A percentile compares a stretch with the other conserved stretches of the same genome.
Evolutionary conservation across 2,797 vertebrate genomes (phyloP).

Genomic region (Rhynchonycteris naso): DNA sequence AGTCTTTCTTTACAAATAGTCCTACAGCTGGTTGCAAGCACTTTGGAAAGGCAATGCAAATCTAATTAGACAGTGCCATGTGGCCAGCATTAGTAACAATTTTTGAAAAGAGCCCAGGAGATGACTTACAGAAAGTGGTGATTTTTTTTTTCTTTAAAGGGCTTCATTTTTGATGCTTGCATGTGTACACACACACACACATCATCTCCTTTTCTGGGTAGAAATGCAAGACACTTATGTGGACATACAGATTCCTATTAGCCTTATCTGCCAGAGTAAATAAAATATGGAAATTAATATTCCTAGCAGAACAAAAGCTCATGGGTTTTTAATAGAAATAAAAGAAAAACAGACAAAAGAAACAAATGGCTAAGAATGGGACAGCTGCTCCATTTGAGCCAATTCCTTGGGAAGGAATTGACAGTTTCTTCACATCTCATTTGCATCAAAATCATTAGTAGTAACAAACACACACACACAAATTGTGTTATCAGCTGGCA

Average conservation of each 20-base stretch:
- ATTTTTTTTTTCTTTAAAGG: background rate
- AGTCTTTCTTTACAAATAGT: slow-evolving; percentile 67
- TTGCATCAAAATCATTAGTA: slow-evolving; percentile 64
- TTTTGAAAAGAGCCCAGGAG: slow-evolving; percentile 57
- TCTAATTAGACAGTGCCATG: slow-evolving; percentile 58
- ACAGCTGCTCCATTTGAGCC: slow-evolving; percentile 41
- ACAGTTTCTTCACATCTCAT: slow-evolving; percentile 55
- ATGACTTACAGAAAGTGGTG: slow-evolving; percentile 40
- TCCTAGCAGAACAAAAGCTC: slow-evolving; percentile 54
- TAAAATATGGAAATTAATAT: slow-evolving; percentile 61
- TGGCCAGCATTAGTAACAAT: slow-evolving; percentile 52
- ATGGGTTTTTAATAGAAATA: slow-evolving; percentile 47
- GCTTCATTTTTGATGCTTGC: slow-evolving; percentile 27
- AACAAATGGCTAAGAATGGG: slow-evolving; percentile 62
- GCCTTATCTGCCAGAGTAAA: slow-evolving; percentile 6
- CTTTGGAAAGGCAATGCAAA: slow-evolving; percentile 38
- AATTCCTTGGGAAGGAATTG: slow-evolving; percentile 51
- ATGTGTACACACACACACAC: background rate
- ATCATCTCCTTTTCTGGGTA: background rate
- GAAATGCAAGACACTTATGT: slow-evolving; percentile 26
- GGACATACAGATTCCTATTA: background rate
- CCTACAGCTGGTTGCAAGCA: slow-evolving; percentile 49
- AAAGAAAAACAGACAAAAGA: slow-evolving; percentile 59
- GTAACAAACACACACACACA: slow-evolving; percentile 30
- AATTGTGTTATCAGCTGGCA: slow-evolving; percentile 28